These are phyloP conservation scores for Brachypalpus laphriformis DNA, from an alignment of 2,888 invertebrate species.

Conservation along the genomic window DNA sequence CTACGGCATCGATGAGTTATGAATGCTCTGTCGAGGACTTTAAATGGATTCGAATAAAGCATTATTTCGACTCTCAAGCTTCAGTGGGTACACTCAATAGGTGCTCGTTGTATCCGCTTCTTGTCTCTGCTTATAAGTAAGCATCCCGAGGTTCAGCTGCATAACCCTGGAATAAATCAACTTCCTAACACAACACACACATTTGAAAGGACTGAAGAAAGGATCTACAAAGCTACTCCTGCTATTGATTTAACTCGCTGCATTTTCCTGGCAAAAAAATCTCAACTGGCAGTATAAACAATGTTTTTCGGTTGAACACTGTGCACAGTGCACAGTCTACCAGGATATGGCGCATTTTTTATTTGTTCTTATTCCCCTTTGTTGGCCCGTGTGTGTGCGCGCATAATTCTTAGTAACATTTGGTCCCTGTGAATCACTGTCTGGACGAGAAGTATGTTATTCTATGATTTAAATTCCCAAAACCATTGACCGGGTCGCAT, in stretches of 20 bases:
- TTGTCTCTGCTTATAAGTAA: constrained; percentile 44
- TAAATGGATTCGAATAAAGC: constrained; percentile 55
- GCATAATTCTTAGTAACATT: constrained; percentile 56
- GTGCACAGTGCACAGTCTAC: neutral
- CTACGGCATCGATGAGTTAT: constrained; percentile 58
- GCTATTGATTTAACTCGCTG: constrained; percentile 56
- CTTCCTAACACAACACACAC: constrained; percentile 38
- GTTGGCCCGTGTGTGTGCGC: constrained; percentile 23
- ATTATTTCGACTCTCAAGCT: constrained; percentile 50
- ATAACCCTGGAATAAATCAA: constrained; percentile 64
- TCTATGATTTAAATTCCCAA: constrained; percentile 62
- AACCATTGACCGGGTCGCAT: constrained; percentile 49
- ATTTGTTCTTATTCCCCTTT: constrained; percentile 30
- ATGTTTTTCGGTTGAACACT: constrained; percentile 44
- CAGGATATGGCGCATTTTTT: constrained; percentile 26
- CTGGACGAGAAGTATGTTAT: constrained; percentile 25
- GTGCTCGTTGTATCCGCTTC: neutral
- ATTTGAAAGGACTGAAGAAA: constrained; percentile 15
- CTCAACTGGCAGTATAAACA: constrained; percentile 51
- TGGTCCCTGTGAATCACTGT: constrained; percentile 29
- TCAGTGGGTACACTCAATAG: constrained; percentile 47
- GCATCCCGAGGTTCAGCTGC: constrained; percentile 42
- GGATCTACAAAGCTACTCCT: constrained; percentile 17
- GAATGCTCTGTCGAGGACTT: constrained; percentile 39
- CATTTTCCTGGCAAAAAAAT: constrained; percentile 51